phyloP scores from a whole-genome alignment of 2,113 vertebrate genomes.

The Thunnus thynnus region DNA sequence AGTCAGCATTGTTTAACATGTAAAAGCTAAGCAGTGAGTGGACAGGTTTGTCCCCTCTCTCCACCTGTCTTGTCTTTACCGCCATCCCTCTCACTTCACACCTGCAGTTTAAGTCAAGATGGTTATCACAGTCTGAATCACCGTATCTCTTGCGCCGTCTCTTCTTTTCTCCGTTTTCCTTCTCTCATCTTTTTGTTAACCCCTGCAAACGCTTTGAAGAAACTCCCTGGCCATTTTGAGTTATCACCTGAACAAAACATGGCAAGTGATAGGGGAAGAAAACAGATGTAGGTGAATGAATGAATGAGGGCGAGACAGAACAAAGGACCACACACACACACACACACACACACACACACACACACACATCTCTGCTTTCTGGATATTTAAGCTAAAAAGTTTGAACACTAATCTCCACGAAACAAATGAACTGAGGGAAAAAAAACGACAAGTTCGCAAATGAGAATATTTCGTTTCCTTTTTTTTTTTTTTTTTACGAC shows the following conservation, averaged over 20 bases:
- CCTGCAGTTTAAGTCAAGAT: slow-evolving; percentile 76
- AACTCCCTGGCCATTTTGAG: slow-evolving; percentile 17
- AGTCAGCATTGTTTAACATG: not conserved
- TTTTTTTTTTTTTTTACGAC: not conserved
- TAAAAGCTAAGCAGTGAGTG: not conserved
- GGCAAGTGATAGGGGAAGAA: slow-evolving; percentile 55
- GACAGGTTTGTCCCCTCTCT: slow-evolving; percentile 26
- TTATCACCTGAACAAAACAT: slow-evolving; percentile 60
- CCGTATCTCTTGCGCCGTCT: slow-evolving; percentile 13
- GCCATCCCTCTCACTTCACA: slow-evolving; percentile 64
- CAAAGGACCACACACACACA: slow-evolving; percentile 72
- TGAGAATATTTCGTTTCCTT: slow-evolving; percentile 2
- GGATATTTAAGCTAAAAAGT: slow-evolving; percentile 17
- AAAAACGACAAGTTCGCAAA: slow-evolving; percentile 12
- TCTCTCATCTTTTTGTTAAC: slow-evolving; percentile 46
- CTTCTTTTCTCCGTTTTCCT: slow-evolving; percentile 38
- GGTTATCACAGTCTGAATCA: slow-evolving; percentile 69
- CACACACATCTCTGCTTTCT: not conserved
- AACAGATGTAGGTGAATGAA: slow-evolving; percentile 30
- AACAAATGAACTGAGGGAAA: not conserved
- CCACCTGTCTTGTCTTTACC: slow-evolving; percentile 51
- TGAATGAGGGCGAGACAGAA: slow-evolving; percentile 24
- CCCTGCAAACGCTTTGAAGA: slow-evolving; percentile 74
- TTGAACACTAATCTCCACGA: not conserved
- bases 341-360: too few relatives aligned